Percentiles rank a stretch among this genome's conserved stretches.
Evolutionary conservation across 2,113 vertebrate species (phyloP).

Genomic region (Girardinichthys multiradiatus): DNA sequence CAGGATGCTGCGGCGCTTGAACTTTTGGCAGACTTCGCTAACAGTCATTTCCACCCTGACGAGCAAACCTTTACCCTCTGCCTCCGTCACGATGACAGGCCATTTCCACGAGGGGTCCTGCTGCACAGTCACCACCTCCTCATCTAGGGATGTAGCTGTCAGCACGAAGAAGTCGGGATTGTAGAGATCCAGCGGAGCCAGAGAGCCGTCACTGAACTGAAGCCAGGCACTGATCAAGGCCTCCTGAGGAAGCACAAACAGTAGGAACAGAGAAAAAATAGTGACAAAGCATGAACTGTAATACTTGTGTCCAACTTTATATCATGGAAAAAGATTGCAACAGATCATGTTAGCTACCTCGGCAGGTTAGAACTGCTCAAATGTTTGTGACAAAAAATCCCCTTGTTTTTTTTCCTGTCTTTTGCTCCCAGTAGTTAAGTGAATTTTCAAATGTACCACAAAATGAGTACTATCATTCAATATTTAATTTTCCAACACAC

Average conservation of each 20-base stretch:
- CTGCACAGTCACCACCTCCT: constrained; percentile 82
- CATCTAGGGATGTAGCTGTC: constrained; percentile 87
- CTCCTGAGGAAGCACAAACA: constrained; percentile 80
- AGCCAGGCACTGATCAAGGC: constrained; percentile 94
- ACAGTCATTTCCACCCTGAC: constrained; percentile 92
- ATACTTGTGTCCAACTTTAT: background rate
- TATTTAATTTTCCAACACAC: no score
- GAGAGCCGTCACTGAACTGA: constrained; percentile 93
- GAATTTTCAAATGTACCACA: no score
- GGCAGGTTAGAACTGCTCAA: background rate
- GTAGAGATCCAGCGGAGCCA: constrained; percentile 92
- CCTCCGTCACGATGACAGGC: constrained; percentile 87
- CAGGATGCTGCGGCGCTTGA: constrained; percentile 90
- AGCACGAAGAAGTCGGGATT: constrained; percentile 88
- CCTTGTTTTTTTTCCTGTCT: no score
- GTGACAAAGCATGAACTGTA: constrained; percentile 8
- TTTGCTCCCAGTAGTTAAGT: no score
- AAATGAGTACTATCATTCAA: no score
- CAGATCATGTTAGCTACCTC: background rate
- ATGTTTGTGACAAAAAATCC: background rate
- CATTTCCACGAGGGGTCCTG: constrained; percentile 78
- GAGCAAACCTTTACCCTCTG: constrained; percentile 90
- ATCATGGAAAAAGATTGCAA: background rate
- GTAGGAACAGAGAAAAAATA: constrained; percentile 3
- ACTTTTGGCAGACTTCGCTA: constrained; percentile 92